These are phyloP conservation scores for Coptotermes formosanus DNA, from an alignment of 1,140 invertebrate genomes.

Conservation along the genomic window DNA sequence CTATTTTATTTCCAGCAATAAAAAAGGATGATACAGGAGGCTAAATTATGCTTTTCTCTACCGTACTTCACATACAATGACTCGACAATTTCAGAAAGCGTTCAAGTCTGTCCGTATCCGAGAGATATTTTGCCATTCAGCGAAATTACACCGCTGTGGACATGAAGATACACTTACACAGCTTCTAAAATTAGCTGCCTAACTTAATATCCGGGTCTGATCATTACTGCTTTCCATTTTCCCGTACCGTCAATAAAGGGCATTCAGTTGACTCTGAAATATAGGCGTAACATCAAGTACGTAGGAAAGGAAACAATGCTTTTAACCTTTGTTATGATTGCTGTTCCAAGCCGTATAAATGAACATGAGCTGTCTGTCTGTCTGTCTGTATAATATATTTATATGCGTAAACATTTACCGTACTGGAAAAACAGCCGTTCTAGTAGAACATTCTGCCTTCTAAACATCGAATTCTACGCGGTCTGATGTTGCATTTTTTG, in stretches of 20 bases:
- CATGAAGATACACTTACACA: background rate
- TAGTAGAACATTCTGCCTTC: background rate
- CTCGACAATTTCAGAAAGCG: background rate
- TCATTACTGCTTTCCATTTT: background rate
- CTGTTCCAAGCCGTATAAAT: background rate
- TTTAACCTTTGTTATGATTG: background rate
- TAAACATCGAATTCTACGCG: background rate
- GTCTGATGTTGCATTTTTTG: background rate
- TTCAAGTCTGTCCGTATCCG: background rate
- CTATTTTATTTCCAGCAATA: background rate
- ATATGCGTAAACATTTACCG: background rate
- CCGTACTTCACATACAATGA: background rate
- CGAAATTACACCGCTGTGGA: background rate
- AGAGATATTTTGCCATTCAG: background rate
- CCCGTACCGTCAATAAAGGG: background rate
- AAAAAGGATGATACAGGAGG: background rate
- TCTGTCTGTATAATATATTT: background rate
- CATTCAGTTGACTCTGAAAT: background rate
- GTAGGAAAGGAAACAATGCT: background rate
- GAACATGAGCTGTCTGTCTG: background rate
- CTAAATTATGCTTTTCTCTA: background rate
- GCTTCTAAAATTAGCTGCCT: background rate
- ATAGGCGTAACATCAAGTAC: background rate
- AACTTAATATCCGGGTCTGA: background rate
- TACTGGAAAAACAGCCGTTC: background rate